These are phyloP conservation scores for Matsumurasca onukii DNA, from an alignment of 1,140 invertebrate species.

Conservation along the genomic window DNA sequence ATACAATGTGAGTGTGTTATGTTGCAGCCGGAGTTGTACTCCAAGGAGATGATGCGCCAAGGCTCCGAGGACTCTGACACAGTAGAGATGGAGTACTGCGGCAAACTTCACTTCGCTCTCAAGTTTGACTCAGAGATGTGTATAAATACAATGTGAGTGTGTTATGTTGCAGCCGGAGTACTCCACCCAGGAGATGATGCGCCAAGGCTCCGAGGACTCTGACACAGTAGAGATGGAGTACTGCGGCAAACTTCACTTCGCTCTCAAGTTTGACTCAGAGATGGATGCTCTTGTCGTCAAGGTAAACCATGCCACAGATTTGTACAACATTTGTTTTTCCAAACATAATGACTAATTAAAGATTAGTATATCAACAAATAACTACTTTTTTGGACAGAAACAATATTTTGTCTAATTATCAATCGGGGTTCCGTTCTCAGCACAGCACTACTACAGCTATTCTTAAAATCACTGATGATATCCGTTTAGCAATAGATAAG, in stretches of 20 bases:
- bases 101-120: slow-evolving; percentile 75
- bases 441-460: no score
- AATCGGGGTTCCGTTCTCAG: no score
- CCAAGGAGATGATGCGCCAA: slow-evolving; percentile 69
- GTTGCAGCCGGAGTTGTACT: slow-evolving; percentile 76
- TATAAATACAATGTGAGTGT: no score
- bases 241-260: slow-evolving; percentile 76
- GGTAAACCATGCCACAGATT: no score
- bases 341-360: no score
- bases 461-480: no score
- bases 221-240: slow-evolving; percentile 66
- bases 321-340: no score
- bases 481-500: no score
- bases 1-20: no score
- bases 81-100: slow-evolving; percentile 69
- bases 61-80: slow-evolving; percentile 67
- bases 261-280: slow-evolving; percentile 73
- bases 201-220: slow-evolving; percentile 70
- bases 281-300: slow-evolving; percentile 73
- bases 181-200: slow-evolving; percentile 70
- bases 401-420: no score
- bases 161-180: slow-evolving; percentile 70
- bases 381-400: no score
- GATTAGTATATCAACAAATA: no score
- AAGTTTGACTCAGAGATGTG: slow-evolving; percentile 73